Base-by-base conservation (phyloP, 92 coral and sea anemone genomes). In the Galaxea fascicularis region DNA sequence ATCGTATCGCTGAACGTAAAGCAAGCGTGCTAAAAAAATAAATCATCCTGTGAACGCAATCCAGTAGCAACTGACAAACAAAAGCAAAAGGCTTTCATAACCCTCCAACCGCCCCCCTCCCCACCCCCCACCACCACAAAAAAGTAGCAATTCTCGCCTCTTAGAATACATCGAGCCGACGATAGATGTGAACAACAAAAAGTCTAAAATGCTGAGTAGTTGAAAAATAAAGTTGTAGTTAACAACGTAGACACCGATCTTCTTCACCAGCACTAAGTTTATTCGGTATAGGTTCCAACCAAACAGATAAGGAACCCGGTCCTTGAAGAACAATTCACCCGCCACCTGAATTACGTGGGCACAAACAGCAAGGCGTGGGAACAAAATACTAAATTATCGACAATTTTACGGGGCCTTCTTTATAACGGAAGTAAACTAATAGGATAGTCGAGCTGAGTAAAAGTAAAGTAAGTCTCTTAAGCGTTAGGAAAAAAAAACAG, bases 301-400 rank as follows among this genome's bases (percentile, higher is more conserved):
- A 35, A n/a, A 35, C 41, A 0, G 74, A 17, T 49, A 49, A 49
- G 15, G 56, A 49, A 11, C 14, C 0, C 41, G 20, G 15, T 14
- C 8, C 41, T 28, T 13, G 17, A 17, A n/a, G 9, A 28, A 25
- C 9, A 12, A 10, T 29, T 29, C 27, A 35, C 56, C 21, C 20
- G 17, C 63, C 6, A 30, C 7, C 51, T 49, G 35, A 73, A 52
- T 8, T 47, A 39, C 60, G 77, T 72, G 60, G 77, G 77, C 31
- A 10, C 15, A 20, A 51, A n/a, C 59, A 47, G 41, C 41, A 35
- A 35, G 41, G 6, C 41, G 41, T 35, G 41, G 41, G 6, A 47
- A 8, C 22, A 22, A 29, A 72, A 74, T 20, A 74, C 17, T 4
- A 4, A 31, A 74, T 74, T 54, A 74, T 74, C 29, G 10, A 11